Evolutionary conservation across 2,797 vertebrate genomes (phyloP).

Genomic region (Champsocephalus esox): DNA sequence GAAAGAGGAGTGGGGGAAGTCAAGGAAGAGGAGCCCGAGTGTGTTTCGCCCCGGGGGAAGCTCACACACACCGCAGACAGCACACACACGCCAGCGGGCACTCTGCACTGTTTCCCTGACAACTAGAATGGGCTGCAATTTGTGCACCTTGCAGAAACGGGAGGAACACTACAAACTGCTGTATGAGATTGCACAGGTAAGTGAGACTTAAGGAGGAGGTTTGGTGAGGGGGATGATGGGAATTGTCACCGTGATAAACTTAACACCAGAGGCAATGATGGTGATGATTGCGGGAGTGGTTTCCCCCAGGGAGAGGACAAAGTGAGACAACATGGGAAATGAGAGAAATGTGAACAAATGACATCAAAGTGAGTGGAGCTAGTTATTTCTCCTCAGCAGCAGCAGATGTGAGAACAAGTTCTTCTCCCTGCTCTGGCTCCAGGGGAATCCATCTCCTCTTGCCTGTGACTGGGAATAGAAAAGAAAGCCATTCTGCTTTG

Average conservation of each 20-base stretch:
- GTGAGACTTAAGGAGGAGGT: conserved; percentile 51
- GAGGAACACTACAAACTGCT: conserved; percentile 99
- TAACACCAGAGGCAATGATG: conserved; percentile 17
- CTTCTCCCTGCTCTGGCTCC: conserved; percentile 64
- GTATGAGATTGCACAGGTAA: conserved; percentile 99
- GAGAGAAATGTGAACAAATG: conserved; percentile 47
- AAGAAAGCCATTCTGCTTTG: conserved; percentile 54
- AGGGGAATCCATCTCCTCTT: conserved; percentile 71
- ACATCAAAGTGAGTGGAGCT: conserved; percentile 78
- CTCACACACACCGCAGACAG: conserved; percentile 67
- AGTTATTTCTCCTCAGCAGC: conserved; percentile 77
- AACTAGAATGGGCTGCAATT: conserved; percentile 99
- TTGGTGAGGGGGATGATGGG: not conserved
- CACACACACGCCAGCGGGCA: conserved; percentile 66
- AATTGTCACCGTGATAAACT: not conserved
- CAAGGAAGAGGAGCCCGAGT: conserved; percentile 90
- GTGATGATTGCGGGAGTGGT: conserved; percentile 6
- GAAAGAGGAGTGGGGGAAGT: conserved; percentile 87
- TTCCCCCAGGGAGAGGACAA: not conserved
- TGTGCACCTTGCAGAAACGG: conserved; percentile 99
- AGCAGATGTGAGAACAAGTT: conserved; percentile 76
- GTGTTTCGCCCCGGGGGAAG: conserved; percentile 85
- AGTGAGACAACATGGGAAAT: conserved; percentile 12
- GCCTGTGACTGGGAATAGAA: conserved; percentile 40
- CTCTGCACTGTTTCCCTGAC: conserved; percentile 82